Evolutionary conservation across 1,140 invertebrate species (phyloP).

Genomic region (Cyclargus thomasi): DNA sequence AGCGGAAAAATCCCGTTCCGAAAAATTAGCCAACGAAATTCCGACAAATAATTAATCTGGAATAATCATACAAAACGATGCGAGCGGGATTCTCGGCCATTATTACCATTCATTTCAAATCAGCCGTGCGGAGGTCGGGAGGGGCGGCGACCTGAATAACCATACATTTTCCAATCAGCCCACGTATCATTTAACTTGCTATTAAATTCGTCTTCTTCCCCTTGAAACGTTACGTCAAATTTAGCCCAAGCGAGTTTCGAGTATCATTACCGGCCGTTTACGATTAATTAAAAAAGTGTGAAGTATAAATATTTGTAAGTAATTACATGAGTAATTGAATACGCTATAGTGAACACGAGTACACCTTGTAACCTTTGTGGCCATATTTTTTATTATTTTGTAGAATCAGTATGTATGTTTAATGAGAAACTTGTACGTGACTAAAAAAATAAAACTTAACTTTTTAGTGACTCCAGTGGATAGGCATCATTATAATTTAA

Average conservation of each 20-base stretch:
- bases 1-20: slow-evolving; percentile 72
- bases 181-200: slow-evolving; percentile 75
- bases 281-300: slow-evolving; percentile 9
- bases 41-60: slow-evolving; percentile 75
- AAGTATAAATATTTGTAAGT: background rate
- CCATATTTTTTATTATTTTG: background rate
- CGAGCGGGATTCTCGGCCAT: slow-evolving; percentile 67
- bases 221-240: slow-evolving; percentile 66
- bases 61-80: slow-evolving; percentile 76
- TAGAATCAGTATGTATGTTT: background rate
- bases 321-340: too few species aligned
- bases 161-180: slow-evolving; percentile 74
- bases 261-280: background rate
- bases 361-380: slow-evolving; percentile 8
- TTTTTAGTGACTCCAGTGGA: background rate
- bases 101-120: slow-evolving; percentile 75
- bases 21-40: slow-evolving; percentile 74
- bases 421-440: background rate
- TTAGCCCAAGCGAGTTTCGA: slow-evolving; percentile 16
- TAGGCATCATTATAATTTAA: too few species aligned
- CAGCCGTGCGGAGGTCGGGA: slow-evolving; percentile 64
- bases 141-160: slow-evolving; percentile 68
- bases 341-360: background rate
- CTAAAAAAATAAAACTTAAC: background rate
- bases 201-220: slow-evolving; percentile 74